These are phyloP conservation scores for Centroberyx gerrardi DNA, from an alignment of 2,797 vertebrate species.

Conservation along the genomic window DNA sequence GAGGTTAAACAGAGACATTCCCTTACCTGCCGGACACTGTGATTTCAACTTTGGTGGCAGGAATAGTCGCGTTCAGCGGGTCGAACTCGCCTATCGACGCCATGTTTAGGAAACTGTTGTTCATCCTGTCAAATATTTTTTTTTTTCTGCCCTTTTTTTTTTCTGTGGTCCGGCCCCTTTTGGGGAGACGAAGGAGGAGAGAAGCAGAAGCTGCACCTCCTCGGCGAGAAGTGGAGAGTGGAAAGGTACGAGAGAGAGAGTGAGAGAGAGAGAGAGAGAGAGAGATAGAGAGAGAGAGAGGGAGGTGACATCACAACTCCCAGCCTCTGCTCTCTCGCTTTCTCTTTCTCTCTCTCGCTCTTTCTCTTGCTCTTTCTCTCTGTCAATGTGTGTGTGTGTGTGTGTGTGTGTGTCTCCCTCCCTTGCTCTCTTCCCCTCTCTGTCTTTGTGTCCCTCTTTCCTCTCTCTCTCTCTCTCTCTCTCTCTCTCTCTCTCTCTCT, in stretches of 20 bases:
- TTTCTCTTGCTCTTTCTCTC: conserved; percentile 34
- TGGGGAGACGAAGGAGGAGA: conserved; percentile 23
- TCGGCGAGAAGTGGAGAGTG: conserved; percentile 60
- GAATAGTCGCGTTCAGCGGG: conserved; percentile 91
- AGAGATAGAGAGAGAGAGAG: conserved; percentile 41
- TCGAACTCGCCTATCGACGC: conserved; percentile 94
- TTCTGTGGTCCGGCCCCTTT: conserved; percentile 62
- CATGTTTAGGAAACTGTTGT: conserved; percentile 88
- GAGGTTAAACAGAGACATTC: neutral
- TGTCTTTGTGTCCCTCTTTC: conserved; percentile 1
- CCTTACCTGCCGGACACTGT: conserved; percentile 96
- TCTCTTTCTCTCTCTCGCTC: conserved; percentile 33
- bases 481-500: neutral
- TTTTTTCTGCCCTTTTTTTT: neutral
- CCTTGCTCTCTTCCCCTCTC: conserved; percentile 17
- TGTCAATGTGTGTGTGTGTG: neutral
- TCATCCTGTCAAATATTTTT: conserved; percentile 75
- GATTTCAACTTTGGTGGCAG: conserved; percentile 97
- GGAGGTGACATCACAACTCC: conserved; percentile 79
- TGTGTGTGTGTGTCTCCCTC: neutral
- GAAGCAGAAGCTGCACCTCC: conserved; percentile 53
- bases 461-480: conserved; percentile 37
- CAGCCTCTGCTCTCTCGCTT: neutral
- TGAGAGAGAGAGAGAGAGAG: conserved; percentile 37
- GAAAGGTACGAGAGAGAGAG: conserved; percentile 64